These are phyloP conservation scores for Schizopygopsis pylzovi DNA, from an alignment of 2,797 vertebrate species.

Conservation along the genomic window DNA sequence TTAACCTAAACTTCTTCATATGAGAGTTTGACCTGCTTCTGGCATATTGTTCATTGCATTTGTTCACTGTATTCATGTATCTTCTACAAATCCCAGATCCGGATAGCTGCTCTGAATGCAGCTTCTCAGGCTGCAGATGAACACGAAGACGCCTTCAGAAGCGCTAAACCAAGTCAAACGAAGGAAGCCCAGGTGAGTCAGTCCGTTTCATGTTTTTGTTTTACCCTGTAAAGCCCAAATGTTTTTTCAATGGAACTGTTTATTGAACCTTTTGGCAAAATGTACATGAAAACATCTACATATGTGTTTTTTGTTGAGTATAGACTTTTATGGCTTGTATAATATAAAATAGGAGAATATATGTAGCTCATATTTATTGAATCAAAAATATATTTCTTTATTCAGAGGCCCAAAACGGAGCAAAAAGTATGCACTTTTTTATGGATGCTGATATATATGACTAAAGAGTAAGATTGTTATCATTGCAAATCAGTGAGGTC, in stretches of 20 bases:
- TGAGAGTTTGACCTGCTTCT: not conserved
- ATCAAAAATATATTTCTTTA: too few relatives aligned
- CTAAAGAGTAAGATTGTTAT: not conserved
- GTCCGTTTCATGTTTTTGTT: too few relatives aligned
- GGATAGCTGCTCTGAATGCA: conserved; percentile 95
- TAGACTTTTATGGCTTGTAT: not conserved
- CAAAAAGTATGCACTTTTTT: not conserved
- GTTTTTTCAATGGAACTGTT: too few relatives aligned
- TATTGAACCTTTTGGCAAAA: not conserved
- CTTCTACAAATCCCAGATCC: conserved; percentile 80
- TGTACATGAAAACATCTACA: too few relatives aligned
- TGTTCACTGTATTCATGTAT: not conserved
- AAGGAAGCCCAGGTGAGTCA: conserved; percentile 93
- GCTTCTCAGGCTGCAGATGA: conserved; percentile 89
- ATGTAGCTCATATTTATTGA: too few relatives aligned
- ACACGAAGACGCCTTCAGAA: conserved; percentile 89
- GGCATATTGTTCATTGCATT: not conserved
- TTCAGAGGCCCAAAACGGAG: too few relatives aligned
- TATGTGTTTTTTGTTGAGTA: not conserved
- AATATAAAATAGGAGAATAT: not conserved
- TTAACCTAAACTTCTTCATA: not conserved
- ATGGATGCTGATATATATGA: not conserved
- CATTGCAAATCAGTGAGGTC: not conserved
- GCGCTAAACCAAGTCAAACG: conserved; percentile 87
- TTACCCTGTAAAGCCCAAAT: not conserved